A percentile compares a stretch with the other conserved stretches of the same genome.
phyloP scores from a whole-genome alignment of 2,113 vertebrate species.

The Turdus rufiventris region DNA sequence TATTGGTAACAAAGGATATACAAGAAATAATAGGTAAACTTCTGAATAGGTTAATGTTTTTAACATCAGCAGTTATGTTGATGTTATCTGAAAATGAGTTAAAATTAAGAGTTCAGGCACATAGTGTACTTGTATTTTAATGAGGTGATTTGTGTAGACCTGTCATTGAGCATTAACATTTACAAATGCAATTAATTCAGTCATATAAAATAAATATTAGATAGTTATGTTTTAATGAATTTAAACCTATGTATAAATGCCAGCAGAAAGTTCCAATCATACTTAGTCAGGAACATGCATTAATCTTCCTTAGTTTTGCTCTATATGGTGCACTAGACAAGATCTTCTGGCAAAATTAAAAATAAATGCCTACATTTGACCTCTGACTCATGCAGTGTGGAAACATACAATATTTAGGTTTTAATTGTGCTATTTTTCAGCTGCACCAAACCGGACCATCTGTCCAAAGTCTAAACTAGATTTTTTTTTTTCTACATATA shows the following conservation, averaged over 20 bases:
- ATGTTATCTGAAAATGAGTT: conserved; percentile 22
- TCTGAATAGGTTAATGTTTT: background rate
- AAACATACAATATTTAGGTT: conserved; percentile 74
- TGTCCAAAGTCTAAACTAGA: conserved; percentile 52
- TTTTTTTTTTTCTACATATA: conserved; percentile 50
- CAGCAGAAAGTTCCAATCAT: conserved; percentile 79
- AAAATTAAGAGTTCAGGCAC: conserved; percentile 41
- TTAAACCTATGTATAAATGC: conserved; percentile 70
- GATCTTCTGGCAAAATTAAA: conserved; percentile 73
- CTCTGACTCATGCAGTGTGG: conserved; percentile 78
- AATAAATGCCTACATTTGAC: conserved; percentile 74
- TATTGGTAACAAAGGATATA: background rate
- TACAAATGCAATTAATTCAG: conserved; percentile 67
- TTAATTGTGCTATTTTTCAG: conserved; percentile 66
- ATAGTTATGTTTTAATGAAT: conserved; percentile 66
- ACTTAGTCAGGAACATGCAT: conserved; percentile 74
- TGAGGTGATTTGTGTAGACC: conserved; percentile 49
- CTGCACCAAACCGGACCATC: conserved; percentile 20
- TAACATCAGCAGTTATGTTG: background rate
- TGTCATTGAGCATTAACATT: conserved; percentile 64
- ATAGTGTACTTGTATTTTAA: conserved; percentile 55
- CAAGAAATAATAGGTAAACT: background rate
- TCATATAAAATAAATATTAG: conserved; percentile 69
- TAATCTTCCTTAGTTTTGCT: conserved; percentile 76
- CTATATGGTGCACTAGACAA: conserved; percentile 68